Percentiles rank a stretch among this genome's conserved stretches.
Conservation (phyloP, 1,140 invertebrate species). For the Chrysopa pallens region DNA sequence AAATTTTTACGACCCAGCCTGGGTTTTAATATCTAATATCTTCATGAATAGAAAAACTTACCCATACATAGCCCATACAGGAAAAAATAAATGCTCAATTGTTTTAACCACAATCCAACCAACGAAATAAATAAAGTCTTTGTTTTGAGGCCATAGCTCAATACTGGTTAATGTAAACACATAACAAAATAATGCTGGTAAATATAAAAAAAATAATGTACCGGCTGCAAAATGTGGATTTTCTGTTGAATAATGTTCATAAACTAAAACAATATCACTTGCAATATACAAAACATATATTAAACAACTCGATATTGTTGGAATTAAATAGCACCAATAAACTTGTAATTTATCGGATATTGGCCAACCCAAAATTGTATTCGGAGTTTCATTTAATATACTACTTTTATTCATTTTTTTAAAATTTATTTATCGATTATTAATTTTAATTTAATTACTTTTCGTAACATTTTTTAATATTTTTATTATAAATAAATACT, state of each 20-base stretch:
- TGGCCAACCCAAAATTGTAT: not conserved
- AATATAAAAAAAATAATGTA: constrained; percentile 28
- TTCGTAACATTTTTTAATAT: too few species aligned
- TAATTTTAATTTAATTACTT: too few species aligned
- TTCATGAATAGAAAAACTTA: constrained; percentile 18
- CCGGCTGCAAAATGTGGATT: constrained; percentile 25
- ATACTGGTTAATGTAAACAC: constrained; percentile 27
- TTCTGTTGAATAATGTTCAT: constrained; percentile 26
- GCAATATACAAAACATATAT: constrained; percentile 28
- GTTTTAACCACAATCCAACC: constrained; percentile 35
- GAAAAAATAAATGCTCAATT: constrained; percentile 37
- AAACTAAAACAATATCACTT: constrained; percentile 25
- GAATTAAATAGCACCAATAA: constrained; percentile 25
- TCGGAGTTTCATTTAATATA: not conserved
- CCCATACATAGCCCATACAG: constrained; percentile 47
- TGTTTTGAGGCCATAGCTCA: constrained; percentile 27
- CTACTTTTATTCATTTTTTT: too few species aligned
- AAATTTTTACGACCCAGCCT: too few species aligned
- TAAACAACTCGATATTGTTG: constrained; percentile 21
- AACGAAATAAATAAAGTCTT: constrained; percentile 15
- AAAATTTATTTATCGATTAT: too few species aligned
- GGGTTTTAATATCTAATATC: not conserved
- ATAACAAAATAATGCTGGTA: constrained; percentile 28
- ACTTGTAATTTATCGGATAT: constrained; percentile 24
- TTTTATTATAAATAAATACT: too few species aligned